Evolutionary conservation across 1,140 invertebrate genomes (phyloP).

Genomic region (Lutraria rhynchaena): DNA sequence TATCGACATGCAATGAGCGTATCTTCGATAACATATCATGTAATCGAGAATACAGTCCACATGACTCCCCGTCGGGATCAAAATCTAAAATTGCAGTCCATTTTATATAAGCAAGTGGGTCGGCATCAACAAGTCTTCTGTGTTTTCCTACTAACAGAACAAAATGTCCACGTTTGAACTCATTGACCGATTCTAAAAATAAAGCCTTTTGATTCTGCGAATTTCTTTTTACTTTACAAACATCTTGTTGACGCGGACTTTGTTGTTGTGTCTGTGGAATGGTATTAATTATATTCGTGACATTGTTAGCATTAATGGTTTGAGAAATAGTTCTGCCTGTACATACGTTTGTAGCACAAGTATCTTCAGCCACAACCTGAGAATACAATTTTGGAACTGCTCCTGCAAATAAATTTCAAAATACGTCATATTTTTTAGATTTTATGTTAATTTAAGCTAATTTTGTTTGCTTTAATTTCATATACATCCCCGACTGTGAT

Average conservation of each 20-base stretch:
- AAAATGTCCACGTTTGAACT: slow-evolving; percentile 31
- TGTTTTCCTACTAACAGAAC: slow-evolving; percentile 20
- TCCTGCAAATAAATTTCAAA: no score
- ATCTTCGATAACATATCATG: slow-evolving; percentile 57
- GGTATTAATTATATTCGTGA: slow-evolving; percentile 3
- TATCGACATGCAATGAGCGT: slow-evolving; percentile 51
- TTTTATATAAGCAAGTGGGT: slow-evolving; percentile 59
- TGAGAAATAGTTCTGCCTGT: no score
- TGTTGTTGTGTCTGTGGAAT: not conserved
- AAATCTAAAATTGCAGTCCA: slow-evolving; percentile 71
- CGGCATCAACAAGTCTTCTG: slow-evolving; percentile 4
- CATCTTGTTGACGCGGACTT: not conserved
- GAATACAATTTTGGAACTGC: no score
- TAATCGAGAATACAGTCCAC: slow-evolving; percentile 56
- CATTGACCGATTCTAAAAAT: slow-evolving; percentile 6
- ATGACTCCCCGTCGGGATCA: slow-evolving; percentile 59
- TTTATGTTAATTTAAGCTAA: no score
- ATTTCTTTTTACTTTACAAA: not conserved
- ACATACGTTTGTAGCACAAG: no score
- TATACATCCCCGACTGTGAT: no score
- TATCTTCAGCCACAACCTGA: no score
- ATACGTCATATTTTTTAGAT: no score
- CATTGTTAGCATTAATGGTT: not conserved
- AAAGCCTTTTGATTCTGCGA: not conserved
- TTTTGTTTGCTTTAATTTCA: no score